Evolutionary conservation across 2,113 vertebrate genomes (phyloP).

Genomic region (Scolopax mira): DNA sequence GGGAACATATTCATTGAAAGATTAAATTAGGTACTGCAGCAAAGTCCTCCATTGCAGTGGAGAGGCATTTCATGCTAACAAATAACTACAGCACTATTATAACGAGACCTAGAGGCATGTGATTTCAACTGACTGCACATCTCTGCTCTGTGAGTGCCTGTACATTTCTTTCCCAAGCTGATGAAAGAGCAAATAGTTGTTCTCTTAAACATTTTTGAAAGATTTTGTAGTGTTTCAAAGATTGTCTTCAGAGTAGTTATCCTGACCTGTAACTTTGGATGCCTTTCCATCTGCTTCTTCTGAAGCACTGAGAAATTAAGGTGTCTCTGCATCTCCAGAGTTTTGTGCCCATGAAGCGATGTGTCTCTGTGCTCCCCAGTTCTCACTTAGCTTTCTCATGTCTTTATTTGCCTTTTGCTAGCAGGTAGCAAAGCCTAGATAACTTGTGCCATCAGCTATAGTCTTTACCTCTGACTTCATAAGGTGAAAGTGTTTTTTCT

Average conservation of each 20-base stretch:
- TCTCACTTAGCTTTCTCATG: neutral
- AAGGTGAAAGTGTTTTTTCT: neutral
- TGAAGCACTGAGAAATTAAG: neutral
- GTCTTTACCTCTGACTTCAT: neutral
- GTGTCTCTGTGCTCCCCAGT: neutral
- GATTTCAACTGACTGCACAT: constrained; percentile 49
- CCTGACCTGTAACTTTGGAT: neutral
- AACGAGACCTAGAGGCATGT: constrained; percentile 16
- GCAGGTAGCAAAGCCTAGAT: neutral
- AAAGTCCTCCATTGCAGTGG: neutral
- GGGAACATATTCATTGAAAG: constrained; percentile 36
- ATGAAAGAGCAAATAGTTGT: neutral
- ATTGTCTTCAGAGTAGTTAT: neutral
- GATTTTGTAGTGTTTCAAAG: neutral
- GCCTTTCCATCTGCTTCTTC: neutral
- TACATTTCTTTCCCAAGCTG: neutral
- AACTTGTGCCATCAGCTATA: neutral
- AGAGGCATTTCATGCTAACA: constrained; percentile 45
- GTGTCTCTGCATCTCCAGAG: neutral
- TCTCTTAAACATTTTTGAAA: neutral
- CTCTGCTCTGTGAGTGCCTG: neutral
- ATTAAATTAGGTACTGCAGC: constrained; percentile 48
- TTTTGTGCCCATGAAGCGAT: neutral
- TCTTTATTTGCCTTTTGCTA: neutral
- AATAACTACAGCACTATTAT: constrained; percentile 41